Evolutionary conservation across 2,113 vertebrate genomes (phyloP).

Genomic region (Kryptolebias marmoratus): DNA sequence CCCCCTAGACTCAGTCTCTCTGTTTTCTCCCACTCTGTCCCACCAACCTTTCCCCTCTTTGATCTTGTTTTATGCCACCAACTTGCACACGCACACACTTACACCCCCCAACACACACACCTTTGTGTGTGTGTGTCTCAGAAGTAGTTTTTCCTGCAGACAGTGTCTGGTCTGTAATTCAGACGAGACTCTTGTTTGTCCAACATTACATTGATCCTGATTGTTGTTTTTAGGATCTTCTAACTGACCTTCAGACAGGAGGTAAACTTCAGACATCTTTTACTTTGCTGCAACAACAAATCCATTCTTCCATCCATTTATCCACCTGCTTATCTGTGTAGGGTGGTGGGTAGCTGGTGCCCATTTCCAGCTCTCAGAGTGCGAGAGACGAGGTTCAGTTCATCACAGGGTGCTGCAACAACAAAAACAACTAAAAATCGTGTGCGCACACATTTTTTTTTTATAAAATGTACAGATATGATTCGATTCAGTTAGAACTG

Average conservation of each 20-base stretch:
- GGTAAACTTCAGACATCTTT: not conserved
- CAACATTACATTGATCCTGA: constrained; percentile 61
- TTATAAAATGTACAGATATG: not conserved
- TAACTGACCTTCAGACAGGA: not conserved
- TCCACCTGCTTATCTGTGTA: no score
- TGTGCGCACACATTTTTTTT: no score
- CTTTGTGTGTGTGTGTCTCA: constrained; percentile 50
- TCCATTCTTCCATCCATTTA: no score
- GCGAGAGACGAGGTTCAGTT: no score
- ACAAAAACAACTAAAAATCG: no score
- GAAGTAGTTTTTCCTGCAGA: constrained; percentile 86
- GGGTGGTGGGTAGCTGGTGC: no score
- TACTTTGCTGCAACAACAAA: not conserved
- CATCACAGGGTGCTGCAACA: no score
- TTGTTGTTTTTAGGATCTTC: constrained; percentile 43
- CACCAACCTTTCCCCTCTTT: constrained; percentile 92
- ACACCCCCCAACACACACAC: constrained; percentile 40
- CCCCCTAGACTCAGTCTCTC: constrained; percentile 91
- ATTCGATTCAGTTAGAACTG: not conserved
- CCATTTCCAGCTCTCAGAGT: no score
- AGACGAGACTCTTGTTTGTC: constrained; percentile 62
- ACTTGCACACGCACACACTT: constrained; percentile 81
- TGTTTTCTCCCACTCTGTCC: constrained; percentile 78
- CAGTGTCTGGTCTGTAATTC: constrained; percentile 83
- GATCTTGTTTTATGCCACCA: constrained; percentile 91